Evolutionary conservation across 2,888 invertebrate genomes (phyloP).

Genomic region (Augochlorella aurata): DNA sequence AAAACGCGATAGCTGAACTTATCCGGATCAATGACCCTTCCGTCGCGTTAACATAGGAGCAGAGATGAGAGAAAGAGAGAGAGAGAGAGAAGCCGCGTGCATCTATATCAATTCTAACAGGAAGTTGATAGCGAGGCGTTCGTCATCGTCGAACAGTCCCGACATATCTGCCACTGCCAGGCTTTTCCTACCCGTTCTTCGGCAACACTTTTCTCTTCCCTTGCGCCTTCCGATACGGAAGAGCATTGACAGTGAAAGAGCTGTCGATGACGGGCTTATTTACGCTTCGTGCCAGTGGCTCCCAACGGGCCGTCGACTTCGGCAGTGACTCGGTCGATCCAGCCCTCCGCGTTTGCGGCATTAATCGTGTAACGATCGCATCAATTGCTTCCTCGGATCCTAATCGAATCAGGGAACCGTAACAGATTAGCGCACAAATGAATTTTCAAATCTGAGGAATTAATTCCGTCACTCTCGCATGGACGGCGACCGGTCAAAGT

Average conservation of each 20-base stretch:
- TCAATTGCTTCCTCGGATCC: too few species aligned
- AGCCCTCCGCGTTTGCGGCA: too few species aligned
- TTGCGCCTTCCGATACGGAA: slow-evolving; percentile 49
- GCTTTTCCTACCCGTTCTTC: slow-evolving; percentile 8
- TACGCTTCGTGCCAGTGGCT: slow-evolving; percentile 21
- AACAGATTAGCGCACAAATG: too few species aligned
- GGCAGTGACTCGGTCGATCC: too few species aligned
- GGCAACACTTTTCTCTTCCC: slow-evolving; percentile 17
- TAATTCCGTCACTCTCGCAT: too few species aligned
- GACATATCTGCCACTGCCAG: slow-evolving; percentile 26
- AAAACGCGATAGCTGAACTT: slow-evolving; percentile 55
- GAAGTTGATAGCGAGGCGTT: slow-evolving; percentile 67
- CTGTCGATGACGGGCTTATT: slow-evolving; percentile 50
- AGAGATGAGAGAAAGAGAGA: slow-evolving; percentile 5
- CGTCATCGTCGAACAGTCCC: slow-evolving; percentile 59
- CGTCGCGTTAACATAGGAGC: slow-evolving; percentile 55
- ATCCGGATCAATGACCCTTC: slow-evolving; percentile 65
- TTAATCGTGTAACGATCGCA: too few species aligned
- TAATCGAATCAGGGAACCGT: too few species aligned
- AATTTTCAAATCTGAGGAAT: too few species aligned
- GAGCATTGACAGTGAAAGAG: slow-evolving; percentile 41
- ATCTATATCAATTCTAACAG: slow-evolving; percentile 68
- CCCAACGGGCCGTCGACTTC: slow-evolving; percentile 22
- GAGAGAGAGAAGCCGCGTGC: slow-evolving; percentile 12
- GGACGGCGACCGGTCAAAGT: too few species aligned